Base-by-base conservation (phyloP, 2,113 vertebrate species). In the Sclerurus mexicanus region DNA sequence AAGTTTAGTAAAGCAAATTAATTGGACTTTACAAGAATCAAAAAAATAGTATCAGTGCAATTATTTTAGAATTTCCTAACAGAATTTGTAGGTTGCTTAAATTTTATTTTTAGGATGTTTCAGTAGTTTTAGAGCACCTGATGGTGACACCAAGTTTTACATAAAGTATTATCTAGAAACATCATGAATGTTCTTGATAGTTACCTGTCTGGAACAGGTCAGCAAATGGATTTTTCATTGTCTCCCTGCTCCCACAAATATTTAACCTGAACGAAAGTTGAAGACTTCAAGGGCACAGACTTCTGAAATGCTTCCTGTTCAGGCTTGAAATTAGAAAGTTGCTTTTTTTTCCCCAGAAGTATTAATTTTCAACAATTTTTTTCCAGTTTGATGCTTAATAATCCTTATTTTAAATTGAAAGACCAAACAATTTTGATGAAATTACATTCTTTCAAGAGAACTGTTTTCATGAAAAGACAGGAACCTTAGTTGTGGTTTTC, bases 401-500 rank as follows among this genome's bases (percentile, higher is more conserved):
- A 63, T 63, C 17, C 39, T 74, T 31, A 78, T 67, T 78, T 93
- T 75, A 63, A 47, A 33, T 74, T 77, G 71, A 67, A 88, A 78
- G 47, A 60, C 10, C 10, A 49, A 86, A 49, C 39, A 63, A 55
- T 56, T 88, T 79, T 14, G 25, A 59, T 84, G 64, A 80, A 86
- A 64, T 53, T 50, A 39, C n/a, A 30, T 84, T 92, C 68, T 90
- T 47, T 55, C 42, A 42, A 60, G 50, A 84, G 63, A 92, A 31
- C 9, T 77, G 46, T 86, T 80, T 81, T 75, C 72, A 81, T 87
- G 39, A 71, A 89, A 92, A 90, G 53, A 28, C 15, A 20, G n/a
- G 31, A 88, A 47, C 72, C 73, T 88, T 74, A 92, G 53, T 59
- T 93, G 80, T 81, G 73, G 81, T 87, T 95, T 95, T 75, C 73